Conservation (phyloP, 1,140 invertebrate genomes). For the Euglossa dilemma region DNA sequence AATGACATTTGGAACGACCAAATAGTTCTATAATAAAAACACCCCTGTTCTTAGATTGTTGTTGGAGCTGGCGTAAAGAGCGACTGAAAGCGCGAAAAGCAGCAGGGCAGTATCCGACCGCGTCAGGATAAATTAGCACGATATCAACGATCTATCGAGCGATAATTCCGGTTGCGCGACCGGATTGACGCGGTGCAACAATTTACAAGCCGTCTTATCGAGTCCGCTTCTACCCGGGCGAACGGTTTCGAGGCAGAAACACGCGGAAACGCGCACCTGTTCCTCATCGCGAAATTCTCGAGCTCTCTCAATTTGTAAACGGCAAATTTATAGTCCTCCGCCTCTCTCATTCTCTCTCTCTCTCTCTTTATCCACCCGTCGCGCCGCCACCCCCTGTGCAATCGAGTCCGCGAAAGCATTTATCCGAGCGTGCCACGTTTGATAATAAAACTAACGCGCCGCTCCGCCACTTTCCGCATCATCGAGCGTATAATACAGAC, state of each 20-base stretch:
- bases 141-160: constrained; percentile 58
- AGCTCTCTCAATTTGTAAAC: constrained; percentile 40
- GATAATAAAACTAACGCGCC: constrained; percentile 42
- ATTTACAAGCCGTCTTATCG: constrained; percentile 61
- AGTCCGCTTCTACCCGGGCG: constrained; percentile 14
- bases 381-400: too few relatives aligned
- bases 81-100: background rate
- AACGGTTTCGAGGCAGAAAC: constrained; percentile 32
- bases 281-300: constrained; percentile 24
- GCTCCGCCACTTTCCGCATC: constrained; percentile 37
- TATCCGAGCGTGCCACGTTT: constrained; percentile 14
- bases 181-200: constrained; percentile 51
- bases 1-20: too few relatives aligned
- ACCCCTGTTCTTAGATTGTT: background rate
- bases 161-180: constrained; percentile 57
- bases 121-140: constrained; percentile 58
- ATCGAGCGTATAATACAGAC: constrained; percentile 52
- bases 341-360: background rate
- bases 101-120: background rate
- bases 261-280: constrained; percentile 53
- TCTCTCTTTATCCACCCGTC: background rate
- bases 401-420: constrained; percentile 28
- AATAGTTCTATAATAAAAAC: too few relatives aligned
- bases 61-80: constrained; percentile 34
- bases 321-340: constrained; percentile 47